These are phyloP conservation scores for Cantharis flavilabris DNA, from an alignment of 2,888 invertebrate genomes.

Conservation along the genomic window DNA sequence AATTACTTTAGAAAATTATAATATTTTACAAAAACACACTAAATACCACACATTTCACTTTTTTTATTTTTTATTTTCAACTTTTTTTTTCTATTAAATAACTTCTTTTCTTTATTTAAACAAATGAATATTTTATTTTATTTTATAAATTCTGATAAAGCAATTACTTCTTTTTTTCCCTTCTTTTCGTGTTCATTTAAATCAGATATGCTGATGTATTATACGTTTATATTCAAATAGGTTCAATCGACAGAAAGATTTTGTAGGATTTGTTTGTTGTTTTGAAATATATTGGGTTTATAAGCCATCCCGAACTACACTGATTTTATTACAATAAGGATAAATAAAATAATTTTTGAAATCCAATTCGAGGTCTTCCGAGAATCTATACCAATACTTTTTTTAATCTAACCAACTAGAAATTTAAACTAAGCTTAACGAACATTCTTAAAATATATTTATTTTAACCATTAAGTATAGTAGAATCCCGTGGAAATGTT, in stretches of 20 bases:
- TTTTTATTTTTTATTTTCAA: too few relatives aligned
- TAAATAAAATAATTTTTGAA: constrained; percentile 23
- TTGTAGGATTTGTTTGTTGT: constrained; percentile 21
- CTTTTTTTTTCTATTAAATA: background rate
- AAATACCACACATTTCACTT: too few relatives aligned
- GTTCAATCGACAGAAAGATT: constrained; percentile 17
- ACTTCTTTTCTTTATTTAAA: too few relatives aligned
- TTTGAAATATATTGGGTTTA: constrained; percentile 20
- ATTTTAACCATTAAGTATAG: too few relatives aligned
- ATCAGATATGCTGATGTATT: constrained; percentile 1
- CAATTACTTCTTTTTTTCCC: background rate
- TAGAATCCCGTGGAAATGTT: too few relatives aligned
- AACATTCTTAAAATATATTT: too few relatives aligned
- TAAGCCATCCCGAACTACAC: constrained; percentile 13
- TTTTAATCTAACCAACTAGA: background rate
- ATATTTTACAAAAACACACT: too few relatives aligned
- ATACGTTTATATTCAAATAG: constrained; percentile 24
- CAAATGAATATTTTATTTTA: background rate
- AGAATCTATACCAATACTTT: constrained; percentile 7
- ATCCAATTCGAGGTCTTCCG: constrained; percentile 9
- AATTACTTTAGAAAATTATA: too few relatives aligned
- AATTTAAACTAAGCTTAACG: too few relatives aligned
- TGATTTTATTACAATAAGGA: constrained; percentile 20
- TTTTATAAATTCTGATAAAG: background rate
- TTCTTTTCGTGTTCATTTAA: background rate